These are phyloP conservation scores for Scylla paramamosain DNA, from an alignment of 1,140 invertebrate species.

Conservation along the genomic window DNA sequence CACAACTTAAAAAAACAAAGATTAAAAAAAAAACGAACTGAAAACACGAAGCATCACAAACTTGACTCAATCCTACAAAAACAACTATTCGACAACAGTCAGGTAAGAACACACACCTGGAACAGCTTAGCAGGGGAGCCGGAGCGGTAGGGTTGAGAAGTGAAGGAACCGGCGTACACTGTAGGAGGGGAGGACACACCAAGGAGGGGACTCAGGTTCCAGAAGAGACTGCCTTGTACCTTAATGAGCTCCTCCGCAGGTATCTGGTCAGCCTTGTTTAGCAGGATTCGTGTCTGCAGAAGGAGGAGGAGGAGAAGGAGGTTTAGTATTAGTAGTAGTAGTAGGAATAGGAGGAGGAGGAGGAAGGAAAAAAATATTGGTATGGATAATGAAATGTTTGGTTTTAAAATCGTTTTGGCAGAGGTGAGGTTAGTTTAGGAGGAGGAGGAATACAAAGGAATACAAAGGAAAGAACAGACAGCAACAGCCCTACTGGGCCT, in stretches of 20 bases:
- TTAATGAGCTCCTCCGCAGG: slow-evolving; percentile 95
- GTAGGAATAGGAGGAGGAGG: background rate
- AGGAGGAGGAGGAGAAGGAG: background rate
- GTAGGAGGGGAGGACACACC: slow-evolving; percentile 93
- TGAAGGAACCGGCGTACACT: slow-evolving; percentile 93
- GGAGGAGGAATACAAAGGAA: no score
- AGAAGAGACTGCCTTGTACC: slow-evolving; percentile 95
- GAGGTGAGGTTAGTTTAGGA: no score
- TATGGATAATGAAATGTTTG: no score
- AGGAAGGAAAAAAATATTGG: background rate
- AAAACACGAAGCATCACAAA: no score
- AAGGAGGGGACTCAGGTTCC: slow-evolving; percentile 97
- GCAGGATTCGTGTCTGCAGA: slow-evolving; percentile 86
- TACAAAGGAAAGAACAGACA: no score
- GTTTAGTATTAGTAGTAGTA: background rate
- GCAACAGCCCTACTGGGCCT: no score
- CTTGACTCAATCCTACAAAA: background rate
- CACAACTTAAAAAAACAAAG: no score
- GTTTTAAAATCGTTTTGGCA: no score
- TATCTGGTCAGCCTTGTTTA: slow-evolving; percentile 97
- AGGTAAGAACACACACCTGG: slow-evolving; percentile 44
- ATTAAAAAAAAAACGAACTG: no score
- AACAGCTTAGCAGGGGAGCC: slow-evolving; percentile 78
- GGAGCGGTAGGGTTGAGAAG: slow-evolving; percentile 90
- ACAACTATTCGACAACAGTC: no score